Evolutionary conservation across 2,888 invertebrate genomes (phyloP).

Genomic region (Sialis lutaria): DNA sequence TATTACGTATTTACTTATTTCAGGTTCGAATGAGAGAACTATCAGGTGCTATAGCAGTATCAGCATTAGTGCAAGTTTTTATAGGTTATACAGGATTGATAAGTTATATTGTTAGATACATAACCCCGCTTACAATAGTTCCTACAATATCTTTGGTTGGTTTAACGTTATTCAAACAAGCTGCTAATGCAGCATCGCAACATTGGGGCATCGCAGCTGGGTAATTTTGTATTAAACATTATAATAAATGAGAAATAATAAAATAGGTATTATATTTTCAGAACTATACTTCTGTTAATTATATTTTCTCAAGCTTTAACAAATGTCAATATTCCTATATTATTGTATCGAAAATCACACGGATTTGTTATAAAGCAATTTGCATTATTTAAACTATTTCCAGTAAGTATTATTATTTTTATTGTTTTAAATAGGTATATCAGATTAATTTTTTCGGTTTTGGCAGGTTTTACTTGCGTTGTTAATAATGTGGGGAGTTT

Average conservation of each 20-base stretch:
- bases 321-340: conserved; percentile 40
- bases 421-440: conserved; percentile 1
- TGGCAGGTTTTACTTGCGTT: conserved; percentile 56
- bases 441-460: neutral
- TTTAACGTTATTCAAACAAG: conserved; percentile 64
- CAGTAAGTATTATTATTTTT: conserved; percentile 2
- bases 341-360: conserved; percentile 31
- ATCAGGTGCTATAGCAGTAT: conserved; percentile 67
- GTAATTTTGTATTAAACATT: conserved; percentile 29
- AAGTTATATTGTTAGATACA: conserved; percentile 52
- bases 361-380: conserved; percentile 5
- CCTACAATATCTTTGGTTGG: conserved; percentile 74
- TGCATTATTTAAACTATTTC: conserved; percentile 7
- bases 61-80: conserved; percentile 57
- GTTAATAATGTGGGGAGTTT: conserved; percentile 57
- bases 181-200: conserved; percentile 59
- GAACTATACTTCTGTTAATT: conserved; percentile 57
- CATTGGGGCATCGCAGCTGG: conserved; percentile 72
- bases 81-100: conserved; percentile 59
- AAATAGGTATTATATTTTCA: conserved; percentile 18
- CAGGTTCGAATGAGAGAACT: conserved; percentile 53
- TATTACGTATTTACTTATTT: neutral
- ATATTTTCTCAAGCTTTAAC: conserved; percentile 65
- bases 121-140: conserved; percentile 69
- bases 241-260: too few species aligned